Evolutionary conservation across 2,888 invertebrate genomes (phyloP).

Genomic region (Pocota personata): DNA sequence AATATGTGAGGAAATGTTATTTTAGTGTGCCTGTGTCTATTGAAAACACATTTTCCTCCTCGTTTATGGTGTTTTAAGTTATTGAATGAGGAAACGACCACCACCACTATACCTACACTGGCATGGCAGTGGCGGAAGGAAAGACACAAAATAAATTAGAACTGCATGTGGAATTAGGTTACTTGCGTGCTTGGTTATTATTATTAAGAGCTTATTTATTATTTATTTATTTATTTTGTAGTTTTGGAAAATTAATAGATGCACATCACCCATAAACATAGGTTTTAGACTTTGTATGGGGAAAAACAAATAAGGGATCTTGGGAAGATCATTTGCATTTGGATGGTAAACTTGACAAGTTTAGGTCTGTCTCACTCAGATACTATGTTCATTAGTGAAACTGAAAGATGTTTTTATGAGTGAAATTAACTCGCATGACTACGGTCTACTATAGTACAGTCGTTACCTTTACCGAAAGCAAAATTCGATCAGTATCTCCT

Average conservation of each 20-base stretch:
- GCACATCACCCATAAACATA: background rate
- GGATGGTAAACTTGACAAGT: too few relatives aligned
- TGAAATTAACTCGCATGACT: too few relatives aligned
- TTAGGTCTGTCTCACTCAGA: too few relatives aligned
- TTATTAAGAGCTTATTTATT: constrained; percentile 35
- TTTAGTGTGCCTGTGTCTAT: constrained; percentile 56
- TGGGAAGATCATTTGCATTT: background rate
- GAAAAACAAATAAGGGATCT: background rate
- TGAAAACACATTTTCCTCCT: constrained; percentile 59
- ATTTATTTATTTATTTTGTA: background rate
- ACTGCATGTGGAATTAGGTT: constrained; percentile 56
- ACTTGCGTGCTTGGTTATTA: constrained; percentile 21
- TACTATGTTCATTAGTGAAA: too few relatives aligned
- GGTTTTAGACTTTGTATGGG: background rate
- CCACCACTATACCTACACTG: background rate
- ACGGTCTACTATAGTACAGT: too few relatives aligned
- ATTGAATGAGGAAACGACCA: constrained; percentile 61
- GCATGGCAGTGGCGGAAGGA: constrained; percentile 16
- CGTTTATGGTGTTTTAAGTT: constrained; percentile 62
- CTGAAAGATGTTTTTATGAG: too few relatives aligned
- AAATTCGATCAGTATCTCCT: too few relatives aligned
- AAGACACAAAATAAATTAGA: constrained; percentile 24
- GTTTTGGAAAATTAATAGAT: background rate
- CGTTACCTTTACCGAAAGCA: too few relatives aligned
- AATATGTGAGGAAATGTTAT: constrained; percentile 70